phyloP scores from a whole-genome alignment of 1,140 invertebrate genomes.

The Drosophila pseudoananassae region DNA sequence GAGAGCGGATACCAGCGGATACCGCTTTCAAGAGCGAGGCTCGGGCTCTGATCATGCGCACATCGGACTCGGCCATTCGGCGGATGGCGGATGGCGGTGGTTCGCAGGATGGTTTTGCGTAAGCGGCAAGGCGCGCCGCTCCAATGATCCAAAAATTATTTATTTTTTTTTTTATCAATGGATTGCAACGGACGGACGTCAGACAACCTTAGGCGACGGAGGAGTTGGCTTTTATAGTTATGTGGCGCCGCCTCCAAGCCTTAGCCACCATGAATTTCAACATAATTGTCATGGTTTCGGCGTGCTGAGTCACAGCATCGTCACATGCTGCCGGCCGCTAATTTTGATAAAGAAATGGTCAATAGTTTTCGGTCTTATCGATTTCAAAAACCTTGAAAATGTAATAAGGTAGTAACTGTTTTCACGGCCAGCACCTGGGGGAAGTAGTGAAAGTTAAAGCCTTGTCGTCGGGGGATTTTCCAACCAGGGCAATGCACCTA shows the following conservation, averaged over 20 bases:
- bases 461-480: conserved; percentile 65
- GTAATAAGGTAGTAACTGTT: conserved; percentile 61
- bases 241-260: conserved; percentile 18
- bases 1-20: conserved; percentile 16
- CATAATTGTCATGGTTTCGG: conserved; percentile 24
- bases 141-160: conserved; percentile 6
- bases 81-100: conserved; percentile 2
- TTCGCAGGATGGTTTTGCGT: conserved; percentile 35
- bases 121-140: conserved; percentile 34
- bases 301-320: conserved; percentile 15
- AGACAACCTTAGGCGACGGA: conserved; percentile 1
- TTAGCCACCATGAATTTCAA: conserved; percentile 31
- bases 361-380: conserved; percentile 47
- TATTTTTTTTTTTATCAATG: conserved; percentile 34
- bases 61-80: neutral
- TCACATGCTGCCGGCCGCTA: conserved; percentile 7
- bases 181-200: conserved; percentile 16
- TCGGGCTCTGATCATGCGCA: conserved; percentile 1
- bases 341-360: conserved; percentile 10
- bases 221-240: conserved; percentile 40
- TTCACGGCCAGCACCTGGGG: conserved; percentile 34
- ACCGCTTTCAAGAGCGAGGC: conserved; percentile 7
- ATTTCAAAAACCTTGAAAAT: conserved; percentile 51
- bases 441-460: conserved; percentile 54
- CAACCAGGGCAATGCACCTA: conserved; percentile 28